Evolutionary conservation across 2,888 invertebrate genomes (phyloP).

Genomic region (Thymelicus lineola): DNA sequence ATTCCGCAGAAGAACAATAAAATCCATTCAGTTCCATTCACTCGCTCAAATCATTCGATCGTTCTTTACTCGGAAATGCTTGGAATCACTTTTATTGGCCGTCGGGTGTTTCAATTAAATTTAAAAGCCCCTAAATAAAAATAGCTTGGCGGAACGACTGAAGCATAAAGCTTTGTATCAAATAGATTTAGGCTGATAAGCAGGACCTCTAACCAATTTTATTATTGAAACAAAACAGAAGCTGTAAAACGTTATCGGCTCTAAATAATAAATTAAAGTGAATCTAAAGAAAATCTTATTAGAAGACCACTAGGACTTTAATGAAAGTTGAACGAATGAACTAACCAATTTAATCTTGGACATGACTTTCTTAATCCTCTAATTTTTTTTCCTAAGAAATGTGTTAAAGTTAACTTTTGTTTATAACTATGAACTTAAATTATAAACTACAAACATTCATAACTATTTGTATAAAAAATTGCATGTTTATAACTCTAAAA

Average conservation of each 20-base stretch:
- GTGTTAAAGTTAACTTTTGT: too few species aligned
- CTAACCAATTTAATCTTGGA: too few species aligned
- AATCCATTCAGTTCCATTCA: constrained; percentile 34
- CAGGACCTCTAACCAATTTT: not conserved
- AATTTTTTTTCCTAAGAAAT: too few species aligned
- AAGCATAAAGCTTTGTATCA: not conserved
- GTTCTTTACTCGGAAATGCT: not conserved
- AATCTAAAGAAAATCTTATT: too few species aligned
- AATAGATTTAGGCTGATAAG: constrained; percentile 6
- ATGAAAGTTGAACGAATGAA: too few species aligned
- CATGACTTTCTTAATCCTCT: too few species aligned
- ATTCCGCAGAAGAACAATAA: constrained; percentile 7
- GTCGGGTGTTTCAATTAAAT: constrained; percentile 38
- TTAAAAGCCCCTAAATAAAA: constrained; percentile 31
- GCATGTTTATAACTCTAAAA: too few species aligned
- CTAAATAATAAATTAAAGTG: not conserved
- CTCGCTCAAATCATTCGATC: constrained; percentile 27
- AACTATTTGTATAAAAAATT: too few species aligned
- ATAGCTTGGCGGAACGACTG: not conserved
- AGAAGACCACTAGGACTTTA: too few species aligned
- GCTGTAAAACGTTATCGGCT: not conserved
- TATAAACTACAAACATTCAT: too few species aligned
- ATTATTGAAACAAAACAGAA: not conserved
- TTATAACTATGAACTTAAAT: too few species aligned
- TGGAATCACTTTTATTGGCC: constrained; percentile 38